These are phyloP conservation scores for Petromus typicus DNA, from an alignment of 2,113 vertebrate species.

Conservation along the genomic window DNA sequence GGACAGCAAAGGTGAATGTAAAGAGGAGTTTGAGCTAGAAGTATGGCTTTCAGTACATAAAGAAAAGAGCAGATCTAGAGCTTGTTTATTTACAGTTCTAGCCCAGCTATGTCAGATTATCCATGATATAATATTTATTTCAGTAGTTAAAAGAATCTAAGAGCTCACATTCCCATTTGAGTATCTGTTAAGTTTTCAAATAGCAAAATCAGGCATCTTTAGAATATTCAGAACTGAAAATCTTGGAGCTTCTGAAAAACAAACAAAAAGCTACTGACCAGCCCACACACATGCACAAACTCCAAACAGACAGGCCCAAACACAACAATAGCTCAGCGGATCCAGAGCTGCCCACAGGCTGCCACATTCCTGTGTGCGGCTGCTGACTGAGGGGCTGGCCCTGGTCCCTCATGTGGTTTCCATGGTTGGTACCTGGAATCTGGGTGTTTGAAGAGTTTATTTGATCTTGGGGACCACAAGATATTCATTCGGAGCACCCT, in stretches of 20 bases:
- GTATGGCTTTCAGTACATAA: background rate
- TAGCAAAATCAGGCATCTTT: background rate
- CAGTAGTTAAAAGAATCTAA: background rate
- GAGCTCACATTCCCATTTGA: slow-evolving; percentile 6
- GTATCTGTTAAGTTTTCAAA: background rate
- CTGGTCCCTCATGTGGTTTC: background rate
- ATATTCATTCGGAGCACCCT: background rate
- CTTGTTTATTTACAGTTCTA: background rate
- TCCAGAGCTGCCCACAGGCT: background rate
- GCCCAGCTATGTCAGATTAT: background rate
- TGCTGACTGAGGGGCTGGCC: background rate
- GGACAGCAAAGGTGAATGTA: background rate
- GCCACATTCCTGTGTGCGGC: background rate
- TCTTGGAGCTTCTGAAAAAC: background rate
- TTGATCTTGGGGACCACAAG: background rate
- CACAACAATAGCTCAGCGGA: background rate
- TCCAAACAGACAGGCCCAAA: background rate
- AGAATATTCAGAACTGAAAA: background rate
- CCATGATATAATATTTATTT: background rate
- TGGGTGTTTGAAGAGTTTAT: background rate
- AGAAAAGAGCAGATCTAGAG: background rate
- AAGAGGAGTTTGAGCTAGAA: background rate
- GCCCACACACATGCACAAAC: background rate
- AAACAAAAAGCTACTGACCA: background rate
- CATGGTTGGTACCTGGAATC: background rate